phyloP scores from a whole-genome alignment of 2,888 invertebrate genomes.

The Apamea sordens region DNA sequence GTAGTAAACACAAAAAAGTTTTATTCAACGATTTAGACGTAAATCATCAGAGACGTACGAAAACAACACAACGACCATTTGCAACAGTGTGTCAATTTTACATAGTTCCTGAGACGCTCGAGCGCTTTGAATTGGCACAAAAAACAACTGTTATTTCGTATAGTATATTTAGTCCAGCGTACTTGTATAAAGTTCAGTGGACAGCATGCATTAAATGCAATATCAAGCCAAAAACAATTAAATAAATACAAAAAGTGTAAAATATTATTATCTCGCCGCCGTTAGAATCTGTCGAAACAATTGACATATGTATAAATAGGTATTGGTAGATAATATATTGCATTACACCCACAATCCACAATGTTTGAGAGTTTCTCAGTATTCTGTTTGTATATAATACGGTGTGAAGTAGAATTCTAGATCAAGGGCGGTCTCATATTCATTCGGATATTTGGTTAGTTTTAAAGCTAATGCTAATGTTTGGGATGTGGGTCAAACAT shows the following conservation, averaged over 20 bases:
- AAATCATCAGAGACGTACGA: too few species aligned
- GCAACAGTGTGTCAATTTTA: too few species aligned
- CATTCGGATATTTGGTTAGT: conserved; percentile 31
- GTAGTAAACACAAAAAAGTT: too few species aligned
- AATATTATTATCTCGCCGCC: conserved; percentile 13
- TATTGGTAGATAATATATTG: conserved; percentile 42
- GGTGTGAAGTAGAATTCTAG: conserved; percentile 62
- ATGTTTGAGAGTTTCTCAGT: conserved; percentile 61
- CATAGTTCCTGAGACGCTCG: too few species aligned
- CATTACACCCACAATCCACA: conserved; percentile 28
- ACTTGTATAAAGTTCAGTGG: too few species aligned
- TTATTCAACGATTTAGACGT: too few species aligned
- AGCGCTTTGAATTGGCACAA: too few species aligned
- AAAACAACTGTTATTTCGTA: too few species aligned
- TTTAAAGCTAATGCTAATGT: conserved; percentile 20
- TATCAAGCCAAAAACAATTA: not conserved
- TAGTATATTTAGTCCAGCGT: too few species aligned
- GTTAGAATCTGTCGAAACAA: conserved; percentile 35
- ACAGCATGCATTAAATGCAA: not conserved
- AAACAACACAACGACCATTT: too few species aligned
- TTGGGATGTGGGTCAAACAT: conserved; percentile 15
- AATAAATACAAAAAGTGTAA: not conserved
- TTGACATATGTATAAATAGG: conserved; percentile 36
- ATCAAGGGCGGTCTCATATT: conserved; percentile 60
- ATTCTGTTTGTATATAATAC: conserved; percentile 50